phyloP scores from a whole-genome alignment of 2,888 invertebrate genomes.

The Dynastes tityus region DNA sequence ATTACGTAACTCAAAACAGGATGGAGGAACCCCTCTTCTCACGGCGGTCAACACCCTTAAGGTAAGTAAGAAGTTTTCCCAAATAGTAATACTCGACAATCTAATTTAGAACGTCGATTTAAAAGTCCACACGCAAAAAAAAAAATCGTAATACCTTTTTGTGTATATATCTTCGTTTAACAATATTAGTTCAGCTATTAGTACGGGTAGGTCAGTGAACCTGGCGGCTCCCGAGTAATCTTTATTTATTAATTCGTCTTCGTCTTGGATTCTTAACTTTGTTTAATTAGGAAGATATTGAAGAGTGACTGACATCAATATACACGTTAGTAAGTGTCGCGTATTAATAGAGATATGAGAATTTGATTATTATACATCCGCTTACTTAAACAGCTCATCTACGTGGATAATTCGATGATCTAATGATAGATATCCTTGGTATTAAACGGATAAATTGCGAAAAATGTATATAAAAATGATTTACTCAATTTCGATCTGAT shows the following conservation, averaged over 20 bases:
- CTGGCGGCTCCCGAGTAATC: conserved; percentile 19
- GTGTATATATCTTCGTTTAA: not conserved
- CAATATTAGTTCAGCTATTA: conserved; percentile 2
- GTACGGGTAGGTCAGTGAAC: conserved; percentile 34
- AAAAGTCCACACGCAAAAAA: not conserved
- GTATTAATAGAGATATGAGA: conserved; percentile 27
- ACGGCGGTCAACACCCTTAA: no score
- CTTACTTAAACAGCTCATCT: not conserved
- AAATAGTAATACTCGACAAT: no score
- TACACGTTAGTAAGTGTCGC: conserved; percentile 20
- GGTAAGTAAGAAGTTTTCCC: no score
- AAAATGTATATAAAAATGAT: no score
- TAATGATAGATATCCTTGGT: not conserved
- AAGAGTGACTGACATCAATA: conserved; percentile 35
- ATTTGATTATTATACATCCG: conserved; percentile 25
- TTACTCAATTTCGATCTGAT: no score
- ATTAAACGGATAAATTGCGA: no score
- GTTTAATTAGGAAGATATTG: conserved; percentile 40
- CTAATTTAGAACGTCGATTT: no score
- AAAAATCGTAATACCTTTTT: not conserved
- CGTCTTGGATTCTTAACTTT: conserved; percentile 30
- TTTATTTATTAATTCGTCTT: conserved; percentile 23
- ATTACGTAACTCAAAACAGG: conserved; percentile 16
- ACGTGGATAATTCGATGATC: conserved; percentile 10
- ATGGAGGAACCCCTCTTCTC: not conserved